These are phyloP conservation scores for Malurus splendens DNA, from an alignment of 2,797 vertebrate species.

Conservation along the genomic window DNA sequence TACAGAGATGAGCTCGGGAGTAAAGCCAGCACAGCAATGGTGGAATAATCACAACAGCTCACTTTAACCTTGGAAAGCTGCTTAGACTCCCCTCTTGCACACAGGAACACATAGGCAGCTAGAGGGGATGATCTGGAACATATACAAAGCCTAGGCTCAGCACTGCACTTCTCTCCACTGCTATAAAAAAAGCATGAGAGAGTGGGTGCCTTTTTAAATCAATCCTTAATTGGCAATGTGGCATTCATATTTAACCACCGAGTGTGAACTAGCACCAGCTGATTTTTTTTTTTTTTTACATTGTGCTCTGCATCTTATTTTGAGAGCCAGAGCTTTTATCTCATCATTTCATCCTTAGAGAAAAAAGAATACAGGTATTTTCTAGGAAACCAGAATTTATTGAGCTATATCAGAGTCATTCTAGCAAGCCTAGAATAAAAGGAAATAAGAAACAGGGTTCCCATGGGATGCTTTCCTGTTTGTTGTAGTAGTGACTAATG, in stretches of 20 bases:
- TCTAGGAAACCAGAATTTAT: not conserved
- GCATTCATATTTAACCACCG: not conserved
- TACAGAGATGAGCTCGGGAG: not conserved
- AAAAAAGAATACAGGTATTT: not conserved
- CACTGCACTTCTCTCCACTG: not conserved
- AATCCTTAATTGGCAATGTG: not conserved
- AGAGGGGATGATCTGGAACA: accelerated
- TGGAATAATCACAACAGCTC: not conserved
- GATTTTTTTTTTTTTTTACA: not conserved
- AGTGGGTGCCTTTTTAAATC: not conserved
- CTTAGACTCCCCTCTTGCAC: not conserved
- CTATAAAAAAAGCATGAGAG: not conserved
- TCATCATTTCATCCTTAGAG: not conserved
- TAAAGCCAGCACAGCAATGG: not conserved
- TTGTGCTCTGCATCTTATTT: not conserved
- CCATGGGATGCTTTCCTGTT: not conserved
- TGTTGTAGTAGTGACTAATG: not conserved
- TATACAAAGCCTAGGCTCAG: not conserved
- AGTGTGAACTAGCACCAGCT: not conserved
- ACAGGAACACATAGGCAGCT: not conserved
- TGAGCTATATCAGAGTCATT: not conserved
- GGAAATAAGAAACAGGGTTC: not conserved
- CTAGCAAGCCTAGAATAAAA: not conserved
- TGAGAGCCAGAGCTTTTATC: not conserved
- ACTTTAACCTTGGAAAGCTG: not conserved